phyloP scores from a whole-genome alignment of 2,888 invertebrate species.

The Pantelozetes paolii region DNA sequence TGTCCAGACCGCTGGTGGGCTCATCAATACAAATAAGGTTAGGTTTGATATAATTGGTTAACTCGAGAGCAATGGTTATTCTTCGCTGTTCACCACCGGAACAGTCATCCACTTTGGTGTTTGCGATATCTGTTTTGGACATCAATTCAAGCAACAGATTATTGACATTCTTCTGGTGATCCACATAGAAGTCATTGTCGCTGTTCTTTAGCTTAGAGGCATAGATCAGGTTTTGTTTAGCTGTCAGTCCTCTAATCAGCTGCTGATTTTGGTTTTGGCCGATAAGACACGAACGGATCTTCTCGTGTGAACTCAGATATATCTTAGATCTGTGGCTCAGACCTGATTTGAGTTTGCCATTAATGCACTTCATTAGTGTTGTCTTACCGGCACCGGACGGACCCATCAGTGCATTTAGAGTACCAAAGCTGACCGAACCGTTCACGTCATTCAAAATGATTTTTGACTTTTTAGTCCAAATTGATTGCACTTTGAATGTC shows the following conservation, averaged over 20 bases:
- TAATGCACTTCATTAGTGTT: constrained; percentile 22
- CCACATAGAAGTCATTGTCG: constrained; percentile 22
- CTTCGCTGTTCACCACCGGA: constrained; percentile 31
- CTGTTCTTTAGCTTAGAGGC: constrained; percentile 29
- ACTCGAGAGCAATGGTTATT: constrained; percentile 12
- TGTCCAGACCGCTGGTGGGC: constrained; percentile 28
- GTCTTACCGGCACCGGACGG: constrained; percentile 30
- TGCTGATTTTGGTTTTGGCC: constrained; percentile 22
- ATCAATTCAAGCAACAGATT: constrained; percentile 14
- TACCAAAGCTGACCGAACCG: background rate
- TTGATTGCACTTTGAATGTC: background rate
- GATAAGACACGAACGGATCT: constrained; percentile 26
- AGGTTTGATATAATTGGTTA: constrained; percentile 14
- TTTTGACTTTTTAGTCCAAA: background rate
- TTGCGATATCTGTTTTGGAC: constrained; percentile 9
- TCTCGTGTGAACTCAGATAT: constrained; percentile 15
- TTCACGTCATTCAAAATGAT: constrained; percentile 9
- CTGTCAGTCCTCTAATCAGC: constrained; percentile 11
- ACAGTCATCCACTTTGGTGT: constrained; percentile 13
- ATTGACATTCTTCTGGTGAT: constrained; percentile 20
- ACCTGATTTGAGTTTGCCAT: constrained; percentile 13
- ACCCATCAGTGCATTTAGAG: constrained; percentile 26
- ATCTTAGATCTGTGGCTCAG: constrained; percentile 9
- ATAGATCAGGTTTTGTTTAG: constrained; percentile 19
- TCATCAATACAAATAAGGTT: constrained; percentile 31